Conservation (phyloP, 2,797 vertebrate genomes). For the Pseudopleuronectes americanus region DNA sequence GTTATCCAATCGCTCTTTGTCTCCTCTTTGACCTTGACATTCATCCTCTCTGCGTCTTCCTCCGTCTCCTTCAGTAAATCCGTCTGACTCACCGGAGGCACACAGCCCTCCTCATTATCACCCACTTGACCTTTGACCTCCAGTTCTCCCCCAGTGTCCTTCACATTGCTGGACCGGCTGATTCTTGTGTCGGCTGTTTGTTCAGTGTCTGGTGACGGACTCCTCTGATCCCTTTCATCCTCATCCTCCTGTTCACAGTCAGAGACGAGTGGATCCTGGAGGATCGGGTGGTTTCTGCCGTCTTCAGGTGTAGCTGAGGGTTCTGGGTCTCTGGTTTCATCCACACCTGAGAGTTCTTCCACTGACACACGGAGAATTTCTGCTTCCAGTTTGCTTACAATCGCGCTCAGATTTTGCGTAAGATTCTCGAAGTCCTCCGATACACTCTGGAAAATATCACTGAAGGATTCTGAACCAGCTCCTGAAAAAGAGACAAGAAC, state of each 20-base stretch:
- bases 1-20: conserved; percentile 50
- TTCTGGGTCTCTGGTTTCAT: conserved; percentile 9
- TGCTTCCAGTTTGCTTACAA: conserved; percentile 56
- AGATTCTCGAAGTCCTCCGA: conserved; percentile 63
- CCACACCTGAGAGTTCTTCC: conserved; percentile 3
- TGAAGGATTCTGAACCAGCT: conserved; percentile 27
- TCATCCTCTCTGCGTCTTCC: conserved; percentile 2
- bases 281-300: background rate
- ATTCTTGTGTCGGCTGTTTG: background rate
- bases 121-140: conserved; percentile 17
- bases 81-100: background rate
- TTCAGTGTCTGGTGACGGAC: background rate
- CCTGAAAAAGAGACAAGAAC: conserved; percentile 41
- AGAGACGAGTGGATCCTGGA: background rate
- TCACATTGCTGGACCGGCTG: background rate
- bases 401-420: conserved; percentile 39
- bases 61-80: conserved; percentile 16
- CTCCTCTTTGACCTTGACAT: conserved; percentile 17
- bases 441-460: conserved; percentile 39
- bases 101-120: conserved; percentile 5
- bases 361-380: conserved; percentile 31
- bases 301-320: background rate
- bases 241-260: background rate
- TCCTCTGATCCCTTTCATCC: background rate
- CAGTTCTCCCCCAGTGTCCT: background rate